Conservation (phyloP, 37 sponge, comb jelly and placozoan species). For the Dysidea cf. avara region DNA sequence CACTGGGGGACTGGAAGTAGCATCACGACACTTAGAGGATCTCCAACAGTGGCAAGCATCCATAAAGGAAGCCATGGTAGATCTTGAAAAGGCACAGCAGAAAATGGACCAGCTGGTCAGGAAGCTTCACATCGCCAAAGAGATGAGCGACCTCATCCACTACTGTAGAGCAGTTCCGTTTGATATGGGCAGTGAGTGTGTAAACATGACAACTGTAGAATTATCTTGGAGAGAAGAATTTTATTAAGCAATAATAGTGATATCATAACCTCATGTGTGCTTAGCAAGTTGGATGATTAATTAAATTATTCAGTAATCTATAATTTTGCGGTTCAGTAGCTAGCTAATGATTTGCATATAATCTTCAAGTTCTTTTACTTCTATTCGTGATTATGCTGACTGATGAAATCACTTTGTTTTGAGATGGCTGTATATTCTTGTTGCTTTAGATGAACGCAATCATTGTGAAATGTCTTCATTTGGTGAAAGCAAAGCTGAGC, state of each 20-base stretch:
- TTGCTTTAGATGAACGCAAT: constrained; percentile 54
- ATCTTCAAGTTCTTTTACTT: no score
- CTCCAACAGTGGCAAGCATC: constrained; percentile 58
- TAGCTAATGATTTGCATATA: no score
- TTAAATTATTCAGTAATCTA: no score
- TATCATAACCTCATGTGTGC: no score
- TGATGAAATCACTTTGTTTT: no score
- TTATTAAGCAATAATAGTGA: no score
- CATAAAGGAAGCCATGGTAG: constrained; percentile 37
- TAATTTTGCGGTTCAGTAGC: no score
- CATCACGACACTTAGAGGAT: constrained; percentile 54
- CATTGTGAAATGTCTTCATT: constrained; percentile 96
- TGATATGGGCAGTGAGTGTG: constrained; percentile 64
- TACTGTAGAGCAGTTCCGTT: constrained; percentile 91
- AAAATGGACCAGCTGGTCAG: constrained; percentile 48
- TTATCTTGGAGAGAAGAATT: no score
- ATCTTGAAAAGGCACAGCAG: not conserved
- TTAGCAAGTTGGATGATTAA: no score
- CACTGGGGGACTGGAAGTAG: constrained; percentile 54
- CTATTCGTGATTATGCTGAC: no score
- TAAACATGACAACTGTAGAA: no score
- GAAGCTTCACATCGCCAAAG: constrained; percentile 71
- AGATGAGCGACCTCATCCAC: constrained; percentile 89
- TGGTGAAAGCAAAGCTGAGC: constrained; percentile 87
- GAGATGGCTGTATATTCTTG: no score